These are phyloP conservation scores for Acleris emargana DNA, from an alignment of 2,888 invertebrate species.

Conservation along the genomic window DNA sequence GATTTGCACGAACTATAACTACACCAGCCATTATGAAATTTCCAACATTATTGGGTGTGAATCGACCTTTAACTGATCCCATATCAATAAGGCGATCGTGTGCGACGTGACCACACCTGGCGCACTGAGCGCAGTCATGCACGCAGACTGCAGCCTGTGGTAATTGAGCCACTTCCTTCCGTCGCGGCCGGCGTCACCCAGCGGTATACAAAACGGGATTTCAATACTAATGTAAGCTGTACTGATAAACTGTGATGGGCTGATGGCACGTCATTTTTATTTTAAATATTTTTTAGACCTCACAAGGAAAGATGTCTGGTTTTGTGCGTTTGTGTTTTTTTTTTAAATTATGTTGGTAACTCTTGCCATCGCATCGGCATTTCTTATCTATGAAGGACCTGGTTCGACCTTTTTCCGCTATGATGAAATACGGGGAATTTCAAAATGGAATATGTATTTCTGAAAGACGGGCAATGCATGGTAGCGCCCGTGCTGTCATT, in stretches of 20 bases:
- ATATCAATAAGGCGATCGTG: slow-evolving; percentile 26
- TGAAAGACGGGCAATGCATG: too few species aligned
- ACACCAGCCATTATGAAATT: not conserved
- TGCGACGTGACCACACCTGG: slow-evolving; percentile 59
- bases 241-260: slow-evolving; percentile 14
- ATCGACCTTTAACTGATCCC: slow-evolving; percentile 23
- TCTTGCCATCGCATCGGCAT: too few species aligned
- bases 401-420: too few species aligned
- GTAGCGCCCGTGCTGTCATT: too few species aligned
- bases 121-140: slow-evolving; percentile 47
- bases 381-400: too few species aligned
- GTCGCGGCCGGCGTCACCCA: slow-evolving; percentile 48
- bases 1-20: not conserved
- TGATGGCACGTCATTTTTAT: not conserved
- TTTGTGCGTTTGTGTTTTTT: too few species aligned
- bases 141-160: slow-evolving; percentile 53
- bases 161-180: slow-evolving; percentile 80
- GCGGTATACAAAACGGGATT: slow-evolving; percentile 51
- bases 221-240: slow-evolving; percentile 35
- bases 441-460: too few species aligned
- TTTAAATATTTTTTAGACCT: too few species aligned
- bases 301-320: too few species aligned
- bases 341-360: too few species aligned
- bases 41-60: slow-evolving; percentile 3
- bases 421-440: too few species aligned